Evolutionary conservation across 2,797 vertebrate species (phyloP).

Genomic region (Coilia nasus): DNA sequence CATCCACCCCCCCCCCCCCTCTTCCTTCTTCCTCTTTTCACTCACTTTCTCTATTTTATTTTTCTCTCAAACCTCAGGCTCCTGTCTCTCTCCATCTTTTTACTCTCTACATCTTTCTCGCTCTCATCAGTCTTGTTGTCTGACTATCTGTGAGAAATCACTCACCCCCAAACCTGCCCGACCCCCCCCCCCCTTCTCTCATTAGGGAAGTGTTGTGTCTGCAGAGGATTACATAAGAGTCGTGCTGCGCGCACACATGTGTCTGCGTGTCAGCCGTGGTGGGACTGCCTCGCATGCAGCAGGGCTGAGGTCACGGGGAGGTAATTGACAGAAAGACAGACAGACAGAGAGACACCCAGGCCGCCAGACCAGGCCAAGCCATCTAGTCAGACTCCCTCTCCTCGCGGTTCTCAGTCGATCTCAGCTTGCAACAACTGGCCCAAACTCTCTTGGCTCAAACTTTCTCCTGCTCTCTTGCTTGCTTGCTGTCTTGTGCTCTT

Average conservation of each 20-base stretch:
- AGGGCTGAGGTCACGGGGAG: conserved; percentile 28
- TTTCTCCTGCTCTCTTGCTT: too few species aligned
- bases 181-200: conserved; percentile 39
- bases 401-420: not conserved
- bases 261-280: not conserved
- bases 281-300: conserved; percentile 21
- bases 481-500: too few species aligned
- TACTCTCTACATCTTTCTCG: not conserved
- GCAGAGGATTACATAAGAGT: conserved; percentile 46
- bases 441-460: too few species aligned
- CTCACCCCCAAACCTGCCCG: not conserved
- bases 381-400: not conserved
- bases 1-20: too few species aligned
- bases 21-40: too few species aligned
- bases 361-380: not conserved
- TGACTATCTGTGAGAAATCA: not conserved
- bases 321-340: conserved; percentile 25
- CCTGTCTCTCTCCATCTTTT: not conserved
- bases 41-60: too few species aligned
- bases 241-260: not conserved
- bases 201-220: conserved; percentile 54
- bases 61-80: too few species aligned
- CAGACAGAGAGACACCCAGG: not conserved
- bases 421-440: not conserved
- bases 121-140: not conserved